Base-by-base conservation (phyloP, 2,888 invertebrate genomes). In the Eupithecia pulchellata region DNA sequence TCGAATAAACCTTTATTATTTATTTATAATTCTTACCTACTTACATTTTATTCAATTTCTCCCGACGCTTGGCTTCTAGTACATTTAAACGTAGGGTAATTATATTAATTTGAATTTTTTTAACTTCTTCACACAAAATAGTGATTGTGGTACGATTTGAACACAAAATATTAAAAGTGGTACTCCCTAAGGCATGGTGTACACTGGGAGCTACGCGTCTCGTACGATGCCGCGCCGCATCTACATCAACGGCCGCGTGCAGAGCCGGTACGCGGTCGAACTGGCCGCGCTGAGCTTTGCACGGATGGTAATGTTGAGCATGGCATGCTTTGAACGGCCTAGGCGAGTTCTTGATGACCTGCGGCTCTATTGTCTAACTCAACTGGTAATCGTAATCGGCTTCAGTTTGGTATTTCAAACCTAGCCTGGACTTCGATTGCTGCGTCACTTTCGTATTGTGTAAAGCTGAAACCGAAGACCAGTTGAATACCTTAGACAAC, bases 221-320 rank as follows among this genome's bases (percentile, higher is more conserved):
- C 64, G n/a, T 69, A 68, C 73, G 68, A 66, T 64, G 72, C 67
- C 82, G 80, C 74, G 75, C 77, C 85, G 83, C 61, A 79, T 88
- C 74, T 78, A 79, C 70, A 69, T 86, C 80, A 77, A 74, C 71
- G 83, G 84, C n/a, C 84, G 85, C 75, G 83, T 84, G 78, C 86
- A 89, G 79, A 84, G 86, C 79, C 83, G 84, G 69, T 86, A 81
- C 76, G 86, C 89, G 73, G 85, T 89, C 60, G 77, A 80, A 47
- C 83, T 89, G 73, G 87, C 90, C 75, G 82, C 88, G 81, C 82
- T 88, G 84, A 88, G 89, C 70, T 79, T 87, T 55, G 80, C 84
- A 73, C 90, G 91, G 78, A 91, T 92, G 92, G 92, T 91, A 91
- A 80, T 73, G 63, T 25, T 57, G 17, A 61, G 58, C 58, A 61